These are phyloP conservation scores for Leptodirus hochenwartii DNA, from an alignment of 2,888 invertebrate species.

Conservation along the genomic window DNA sequence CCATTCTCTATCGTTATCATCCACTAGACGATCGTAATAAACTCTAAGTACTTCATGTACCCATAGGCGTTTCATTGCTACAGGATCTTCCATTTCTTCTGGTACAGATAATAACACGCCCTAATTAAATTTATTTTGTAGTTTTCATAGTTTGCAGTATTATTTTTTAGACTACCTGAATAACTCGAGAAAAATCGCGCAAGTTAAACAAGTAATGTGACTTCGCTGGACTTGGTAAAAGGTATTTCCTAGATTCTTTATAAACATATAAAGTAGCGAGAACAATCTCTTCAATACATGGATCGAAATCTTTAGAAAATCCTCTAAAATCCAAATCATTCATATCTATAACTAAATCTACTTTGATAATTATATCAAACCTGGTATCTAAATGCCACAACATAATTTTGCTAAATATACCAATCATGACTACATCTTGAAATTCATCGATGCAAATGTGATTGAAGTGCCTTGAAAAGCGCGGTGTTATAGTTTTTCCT, in stretches of 20 bases:
- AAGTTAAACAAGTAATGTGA: slow-evolving; percentile 91
- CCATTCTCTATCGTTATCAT: slow-evolving; percentile 69
- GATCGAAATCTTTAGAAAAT: slow-evolving; percentile 87
- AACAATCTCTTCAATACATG: slow-evolving; percentile 79
- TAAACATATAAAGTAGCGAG: slow-evolving; percentile 73
- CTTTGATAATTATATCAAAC: slow-evolving; percentile 24
- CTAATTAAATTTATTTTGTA: slow-evolving; percentile 30
- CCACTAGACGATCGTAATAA: slow-evolving; percentile 80
- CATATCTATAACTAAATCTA: slow-evolving; percentile 9
- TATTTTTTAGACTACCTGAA: slow-evolving; percentile 48
- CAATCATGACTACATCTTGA: slow-evolving; percentile 61
- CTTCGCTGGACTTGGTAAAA: slow-evolving; percentile 83
- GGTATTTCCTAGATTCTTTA: slow-evolving; percentile 58
- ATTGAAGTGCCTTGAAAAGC: slow-evolving; percentile 76
- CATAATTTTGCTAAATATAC: slow-evolving; percentile 79
- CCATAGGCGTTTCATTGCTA: slow-evolving; percentile 82
- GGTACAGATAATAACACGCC: slow-evolving; percentile 84
- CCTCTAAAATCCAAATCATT: slow-evolving; percentile 44
- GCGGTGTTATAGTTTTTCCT: slow-evolving; percentile 57
- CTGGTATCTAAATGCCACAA: slow-evolving; percentile 92
- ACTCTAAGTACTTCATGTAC: slow-evolving; percentile 86
- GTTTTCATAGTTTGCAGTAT: not conserved
- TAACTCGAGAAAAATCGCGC: slow-evolving; percentile 83
- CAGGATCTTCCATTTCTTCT: slow-evolving; percentile 71
- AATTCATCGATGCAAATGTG: slow-evolving; percentile 79